phyloP scores from a whole-genome alignment of 2,113 vertebrate genomes.

The Phrynocephalus versicolor region DNA sequence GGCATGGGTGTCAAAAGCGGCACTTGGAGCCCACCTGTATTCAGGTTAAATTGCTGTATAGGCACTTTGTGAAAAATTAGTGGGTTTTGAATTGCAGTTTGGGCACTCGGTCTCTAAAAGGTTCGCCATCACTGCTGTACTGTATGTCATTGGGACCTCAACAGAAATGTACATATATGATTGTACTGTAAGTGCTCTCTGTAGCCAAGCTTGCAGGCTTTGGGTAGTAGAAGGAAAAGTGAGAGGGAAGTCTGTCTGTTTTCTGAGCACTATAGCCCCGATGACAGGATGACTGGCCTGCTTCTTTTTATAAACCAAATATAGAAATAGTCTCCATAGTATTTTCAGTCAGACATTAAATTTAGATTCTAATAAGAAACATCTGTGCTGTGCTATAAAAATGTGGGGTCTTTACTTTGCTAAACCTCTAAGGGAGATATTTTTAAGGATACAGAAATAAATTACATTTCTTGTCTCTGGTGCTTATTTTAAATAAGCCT shows the following conservation, averaged over 20 bases:
- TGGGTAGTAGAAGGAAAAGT: conserved; percentile 22
- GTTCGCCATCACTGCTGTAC: no score
- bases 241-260: conserved; percentile 39
- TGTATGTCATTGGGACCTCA: no score
- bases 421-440: conserved; percentile 27
- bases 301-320: conserved; percentile 48
- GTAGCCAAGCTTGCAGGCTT: not conserved
- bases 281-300: conserved; percentile 26
- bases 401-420: conserved; percentile 30
- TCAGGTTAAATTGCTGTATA: no score
- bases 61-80: no score
- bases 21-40: no score
- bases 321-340: conserved; percentile 17
- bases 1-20: no score
- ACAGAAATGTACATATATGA: no score
- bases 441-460: conserved; percentile 12
- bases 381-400: conserved; percentile 35
- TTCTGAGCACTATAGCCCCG: conserved; percentile 12
- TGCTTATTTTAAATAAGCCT: not conserved
- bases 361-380: conserved; percentile 54
- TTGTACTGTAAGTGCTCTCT: not conserved
- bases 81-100: no score
- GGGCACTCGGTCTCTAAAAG: no score
- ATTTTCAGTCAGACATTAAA: conserved; percentile 42
- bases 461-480: not conserved